Conservation (phyloP, 1,140 invertebrate genomes). For the Babylonia areolata region DNA sequence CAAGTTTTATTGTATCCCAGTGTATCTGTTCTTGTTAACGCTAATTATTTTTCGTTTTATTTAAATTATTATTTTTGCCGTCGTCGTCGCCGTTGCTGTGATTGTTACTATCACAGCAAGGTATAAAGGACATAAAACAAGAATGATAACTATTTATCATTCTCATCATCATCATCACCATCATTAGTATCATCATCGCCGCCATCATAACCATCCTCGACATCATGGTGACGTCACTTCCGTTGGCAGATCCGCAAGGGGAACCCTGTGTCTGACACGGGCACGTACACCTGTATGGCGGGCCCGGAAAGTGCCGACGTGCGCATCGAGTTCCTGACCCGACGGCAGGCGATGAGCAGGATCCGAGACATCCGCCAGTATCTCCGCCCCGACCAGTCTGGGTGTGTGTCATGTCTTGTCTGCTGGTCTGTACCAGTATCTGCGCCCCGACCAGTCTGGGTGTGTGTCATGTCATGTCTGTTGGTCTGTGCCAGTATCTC, state of each 20-base stretch:
- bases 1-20: too few relatives aligned
- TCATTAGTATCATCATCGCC: too few relatives aligned
- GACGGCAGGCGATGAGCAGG: slow-evolving; percentile 42
- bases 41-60: too few relatives aligned
- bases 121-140: too few relatives aligned
- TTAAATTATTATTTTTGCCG: too few relatives aligned
- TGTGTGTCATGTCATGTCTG: background rate
- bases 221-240: too few relatives aligned
- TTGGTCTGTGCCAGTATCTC: slow-evolving; percentile 12
- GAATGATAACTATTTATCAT: too few relatives aligned
- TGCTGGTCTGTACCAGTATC: background rate
- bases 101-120: too few relatives aligned
- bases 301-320: slow-evolving; percentile 47
- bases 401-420: background rate
- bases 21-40: too few relatives aligned
- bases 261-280: slow-evolving; percentile 48
- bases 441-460: background rate
- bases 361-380: slow-evolving; percentile 19
- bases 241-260: slow-evolving; percentile 45
- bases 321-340: slow-evolving; percentile 50
- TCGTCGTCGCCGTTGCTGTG: too few relatives aligned
- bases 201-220: too few relatives aligned
- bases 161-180: too few relatives aligned
- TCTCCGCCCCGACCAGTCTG: background rate
- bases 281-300: slow-evolving; percentile 55